phyloP scores from a whole-genome alignment of 2,797 vertebrate species.

The Florisuga fusca region DNA sequence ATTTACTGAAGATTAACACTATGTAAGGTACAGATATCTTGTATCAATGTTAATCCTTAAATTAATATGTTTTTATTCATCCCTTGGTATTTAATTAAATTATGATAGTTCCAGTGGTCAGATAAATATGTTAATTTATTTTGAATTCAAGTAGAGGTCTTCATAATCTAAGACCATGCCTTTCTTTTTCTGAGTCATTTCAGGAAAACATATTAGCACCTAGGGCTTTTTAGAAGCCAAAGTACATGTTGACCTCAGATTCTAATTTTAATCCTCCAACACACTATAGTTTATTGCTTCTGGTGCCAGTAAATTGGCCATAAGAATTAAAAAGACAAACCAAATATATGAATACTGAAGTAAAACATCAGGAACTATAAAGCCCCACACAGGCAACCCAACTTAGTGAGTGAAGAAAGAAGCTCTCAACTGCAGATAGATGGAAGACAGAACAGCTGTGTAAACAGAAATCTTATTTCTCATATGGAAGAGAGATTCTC shows the following conservation, averaged over 20 bases:
- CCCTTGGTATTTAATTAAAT: slow-evolving; percentile 26
- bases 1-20: slow-evolving; percentile 24
- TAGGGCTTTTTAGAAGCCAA: background rate
- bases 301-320: background rate
- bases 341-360: slow-evolving; percentile 4
- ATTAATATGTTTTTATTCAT: slow-evolving; percentile 7
- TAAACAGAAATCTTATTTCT: background rate
- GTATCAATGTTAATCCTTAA: slow-evolving; percentile 19
- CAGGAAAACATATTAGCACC: background rate
- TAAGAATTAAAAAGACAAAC: background rate
- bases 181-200: background rate
- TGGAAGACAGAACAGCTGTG: background rate
- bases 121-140: background rate
- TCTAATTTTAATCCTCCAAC: slow-evolving; percentile 26
- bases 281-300: background rate
- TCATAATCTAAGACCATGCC: background rate
- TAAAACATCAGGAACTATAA: background rate
- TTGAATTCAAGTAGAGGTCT: background rate
- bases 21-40: background rate
- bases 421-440: background rate
- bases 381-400: background rate
- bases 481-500: background rate
- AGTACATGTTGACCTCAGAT: background rate
- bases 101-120: background rate
- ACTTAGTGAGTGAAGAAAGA: background rate